Conservation (phyloP, 35 echinoderm and acorn worm species). For the Lytechinus variegatus region DNA sequence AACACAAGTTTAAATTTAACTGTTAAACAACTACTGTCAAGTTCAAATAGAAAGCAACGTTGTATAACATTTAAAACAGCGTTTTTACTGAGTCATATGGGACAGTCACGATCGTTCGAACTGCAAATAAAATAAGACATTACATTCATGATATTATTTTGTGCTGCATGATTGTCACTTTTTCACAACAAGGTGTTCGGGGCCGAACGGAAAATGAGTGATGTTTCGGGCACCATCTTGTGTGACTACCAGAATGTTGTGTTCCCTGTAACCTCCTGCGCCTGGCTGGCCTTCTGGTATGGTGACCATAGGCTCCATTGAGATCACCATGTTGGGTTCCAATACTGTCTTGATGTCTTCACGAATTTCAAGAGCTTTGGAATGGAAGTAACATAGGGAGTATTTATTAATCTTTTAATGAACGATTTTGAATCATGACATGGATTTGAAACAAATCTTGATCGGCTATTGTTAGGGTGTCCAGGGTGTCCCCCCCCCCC, state of each 20-base stretch:
- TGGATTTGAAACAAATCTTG: no score
- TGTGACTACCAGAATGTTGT: conserved; percentile 74
- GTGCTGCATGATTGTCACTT: conserved; percentile 22
- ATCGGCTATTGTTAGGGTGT: no score
- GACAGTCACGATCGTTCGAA: no score
- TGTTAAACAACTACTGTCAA: no score
- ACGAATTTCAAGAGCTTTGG: conserved; percentile 79
- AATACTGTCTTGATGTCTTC: conserved; percentile 91
- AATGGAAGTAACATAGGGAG: neutral
- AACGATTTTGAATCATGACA: no score
- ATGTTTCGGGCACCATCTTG: conserved; percentile 75
- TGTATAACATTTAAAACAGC: no score
- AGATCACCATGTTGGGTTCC: conserved; percentile 86
- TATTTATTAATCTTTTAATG: conserved; percentile 6
- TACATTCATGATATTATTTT: no score
- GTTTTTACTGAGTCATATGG: no score
- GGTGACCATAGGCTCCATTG: conserved; percentile 88
- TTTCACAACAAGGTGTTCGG: conserved; percentile 86
- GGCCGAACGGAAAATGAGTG: conserved; percentile 85
- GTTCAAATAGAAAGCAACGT: no score
- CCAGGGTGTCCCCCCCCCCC: no score
- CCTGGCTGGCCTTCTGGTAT: conserved; percentile 83
- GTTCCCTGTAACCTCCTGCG: conserved; percentile 90
- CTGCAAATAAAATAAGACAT: no score
- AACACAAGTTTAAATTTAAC: no score